Conservation (phyloP, 2,797 vertebrate species). For the Acipenser ruthenus region DNA sequence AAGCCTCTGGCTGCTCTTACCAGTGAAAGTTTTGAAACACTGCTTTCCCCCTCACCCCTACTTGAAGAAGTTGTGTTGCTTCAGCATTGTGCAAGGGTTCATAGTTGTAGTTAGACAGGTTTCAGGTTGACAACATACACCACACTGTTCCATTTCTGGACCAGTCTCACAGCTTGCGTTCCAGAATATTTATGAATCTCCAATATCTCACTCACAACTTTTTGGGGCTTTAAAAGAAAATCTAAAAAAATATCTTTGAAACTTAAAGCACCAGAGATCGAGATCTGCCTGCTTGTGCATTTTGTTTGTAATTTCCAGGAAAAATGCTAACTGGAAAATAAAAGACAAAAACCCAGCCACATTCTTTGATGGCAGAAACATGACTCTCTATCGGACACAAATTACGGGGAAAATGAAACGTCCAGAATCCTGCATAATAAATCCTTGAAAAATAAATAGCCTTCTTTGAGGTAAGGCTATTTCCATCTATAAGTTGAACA, state of each 20-base stretch:
- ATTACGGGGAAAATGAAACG: no score
- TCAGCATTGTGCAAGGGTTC: neutral
- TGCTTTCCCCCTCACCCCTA: neutral
- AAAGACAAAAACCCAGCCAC: no score
- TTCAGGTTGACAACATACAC: neutral
- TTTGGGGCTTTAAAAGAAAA: neutral
- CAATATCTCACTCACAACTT: neutral
- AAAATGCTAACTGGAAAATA: no score
- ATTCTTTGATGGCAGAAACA: no score
- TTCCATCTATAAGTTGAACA: slow-evolving; percentile 26
- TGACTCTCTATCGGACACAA: no score
- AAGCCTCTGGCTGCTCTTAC: neutral
- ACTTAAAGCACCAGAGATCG: neutral
- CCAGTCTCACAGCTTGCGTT: neutral
- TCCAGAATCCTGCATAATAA: neutral
- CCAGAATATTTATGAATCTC: neutral
- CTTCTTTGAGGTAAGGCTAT: slow-evolving; percentile 22
- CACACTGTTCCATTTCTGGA: neutral
- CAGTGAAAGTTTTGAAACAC: neutral
- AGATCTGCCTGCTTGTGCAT: neutral
- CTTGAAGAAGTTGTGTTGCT: neutral
- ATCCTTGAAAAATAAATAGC: slow-evolving; percentile 39
- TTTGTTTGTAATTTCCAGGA: neutral
- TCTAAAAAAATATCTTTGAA: neutral
- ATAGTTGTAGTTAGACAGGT: neutral